Base-by-base conservation (phyloP, 2,888 invertebrate genomes). In the Drosophila antonietae region DNA sequence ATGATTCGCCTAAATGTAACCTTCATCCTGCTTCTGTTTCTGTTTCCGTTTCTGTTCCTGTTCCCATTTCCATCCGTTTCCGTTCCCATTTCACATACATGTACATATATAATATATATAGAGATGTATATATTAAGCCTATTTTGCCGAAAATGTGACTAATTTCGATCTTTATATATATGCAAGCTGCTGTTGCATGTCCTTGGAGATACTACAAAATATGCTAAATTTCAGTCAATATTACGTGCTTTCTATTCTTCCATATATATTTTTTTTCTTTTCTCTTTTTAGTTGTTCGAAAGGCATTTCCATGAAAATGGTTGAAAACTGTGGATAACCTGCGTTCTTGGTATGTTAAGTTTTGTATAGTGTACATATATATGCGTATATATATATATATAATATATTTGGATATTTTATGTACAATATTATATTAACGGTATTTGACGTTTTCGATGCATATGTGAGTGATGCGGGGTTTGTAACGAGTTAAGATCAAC, bases 161-260 rank as follows among this genome's bases (percentile, higher is more conserved):
- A 72, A 62, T 67, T 68, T 74, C 55, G 65, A 57, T 58, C 10
- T 28, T 37, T 39, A 68, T 49, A 20, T 49, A 20, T 37, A 81
- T 81, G 81, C 68, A 86, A 75, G 75, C 67, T 58, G 65, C 60
- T 70, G 65, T 57, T 70, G 81, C 82, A 53, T 65, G 63, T 70
- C 65, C 65, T 56, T 64, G 41, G 51, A 73, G 56, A 69, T 73
- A 67, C 86, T 76, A 81, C 70, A 84, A 68, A 80, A 75, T 77
- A 83, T 68, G 73, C 89, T 84, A 88, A 73, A 61, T 73, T 84
- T 84, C 83, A 84, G 83, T 84, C 83, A 89, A 78, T 85, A 88
- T 88, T 82, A 84, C 55, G 81, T 68, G 72, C 56, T 35, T 28
- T 35, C 33, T 35, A 33, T 15, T 44, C 5, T 37, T 37, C 10